Conservation (phyloP, 2,797 vertebrate genomes). For the Mycteria americana region DNA sequence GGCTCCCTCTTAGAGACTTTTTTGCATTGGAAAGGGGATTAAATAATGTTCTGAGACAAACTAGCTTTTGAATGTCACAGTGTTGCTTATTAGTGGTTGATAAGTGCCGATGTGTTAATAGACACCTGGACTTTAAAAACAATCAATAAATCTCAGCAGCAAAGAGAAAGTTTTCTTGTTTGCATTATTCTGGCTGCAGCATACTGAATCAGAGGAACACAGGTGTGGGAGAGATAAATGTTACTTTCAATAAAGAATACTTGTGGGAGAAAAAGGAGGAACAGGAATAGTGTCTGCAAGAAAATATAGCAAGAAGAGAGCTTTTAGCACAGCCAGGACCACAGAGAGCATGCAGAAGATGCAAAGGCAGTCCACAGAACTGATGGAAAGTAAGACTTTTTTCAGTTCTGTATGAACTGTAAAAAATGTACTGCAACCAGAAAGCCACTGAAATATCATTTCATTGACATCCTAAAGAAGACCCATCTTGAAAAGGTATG, state of each 20-base stretch:
- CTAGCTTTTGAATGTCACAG: background rate
- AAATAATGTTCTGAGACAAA: background rate
- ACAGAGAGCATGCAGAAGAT: background rate
- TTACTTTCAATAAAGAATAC: background rate
- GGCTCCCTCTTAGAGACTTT: background rate
- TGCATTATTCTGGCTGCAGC: background rate
- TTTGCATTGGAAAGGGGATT: background rate
- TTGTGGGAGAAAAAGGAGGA: background rate
- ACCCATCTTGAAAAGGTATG: background rate
- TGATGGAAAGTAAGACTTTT: background rate
- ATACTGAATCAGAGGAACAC: background rate
- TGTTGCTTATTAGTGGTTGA: background rate
- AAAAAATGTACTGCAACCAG: background rate
- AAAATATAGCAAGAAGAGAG: background rate
- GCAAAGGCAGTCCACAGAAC: background rate
- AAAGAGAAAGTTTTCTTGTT: background rate
- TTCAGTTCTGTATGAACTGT: background rate
- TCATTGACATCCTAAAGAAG: background rate
- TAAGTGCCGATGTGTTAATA: background rate
- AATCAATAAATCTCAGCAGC: background rate
- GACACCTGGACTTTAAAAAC: background rate
- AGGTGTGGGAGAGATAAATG: background rate
- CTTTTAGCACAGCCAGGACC: background rate
- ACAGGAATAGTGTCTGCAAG: background rate
- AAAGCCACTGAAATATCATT: background rate